Conservation (phyloP, 1,140 invertebrate genomes). For the Panulirus ornatus region DNA sequence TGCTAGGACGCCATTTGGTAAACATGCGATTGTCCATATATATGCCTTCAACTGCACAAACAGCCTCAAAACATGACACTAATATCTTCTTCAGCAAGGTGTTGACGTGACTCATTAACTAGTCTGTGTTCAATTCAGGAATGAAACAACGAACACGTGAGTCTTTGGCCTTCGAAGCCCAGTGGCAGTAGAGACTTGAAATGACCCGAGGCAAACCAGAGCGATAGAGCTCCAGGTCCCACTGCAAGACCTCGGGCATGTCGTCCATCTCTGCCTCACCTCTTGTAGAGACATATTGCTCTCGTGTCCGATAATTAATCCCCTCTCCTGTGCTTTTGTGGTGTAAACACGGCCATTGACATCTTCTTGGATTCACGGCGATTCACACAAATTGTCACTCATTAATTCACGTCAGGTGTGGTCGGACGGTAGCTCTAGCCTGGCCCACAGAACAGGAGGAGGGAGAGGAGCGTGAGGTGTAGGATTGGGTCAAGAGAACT, state of each 20-base stretch:
- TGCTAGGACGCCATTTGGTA: no score
- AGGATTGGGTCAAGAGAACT: constrained; percentile 1
- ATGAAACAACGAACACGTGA: no score
- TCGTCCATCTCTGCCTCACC: constrained; percentile 42
- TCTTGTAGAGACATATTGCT: constrained; percentile 56
- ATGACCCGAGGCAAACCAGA: neutral
- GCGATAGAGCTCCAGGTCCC: neutral
- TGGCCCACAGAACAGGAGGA: constrained; percentile 19
- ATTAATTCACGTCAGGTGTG: constrained; percentile 61
- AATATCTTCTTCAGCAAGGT: no score
- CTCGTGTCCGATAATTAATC: constrained; percentile 61
- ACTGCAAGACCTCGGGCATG: neutral
- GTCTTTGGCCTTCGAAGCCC: no score
- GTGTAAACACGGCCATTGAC: constrained; percentile 67
- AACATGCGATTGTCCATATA: no score
- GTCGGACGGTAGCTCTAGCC: constrained; percentile 27
- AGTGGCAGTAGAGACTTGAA: neutral
- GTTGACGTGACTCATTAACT: no score
- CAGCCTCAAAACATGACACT: no score
- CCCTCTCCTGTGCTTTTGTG: constrained; percentile 70
- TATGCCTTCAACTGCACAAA: no score
- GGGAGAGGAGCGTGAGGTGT: neutral
- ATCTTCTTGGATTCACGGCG: constrained; percentile 67
- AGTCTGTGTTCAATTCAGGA: no score
- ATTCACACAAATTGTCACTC: constrained; percentile 69